phyloP scores from a whole-genome alignment of 2,797 vertebrate species.

The Phoebastria nigripes region DNA sequence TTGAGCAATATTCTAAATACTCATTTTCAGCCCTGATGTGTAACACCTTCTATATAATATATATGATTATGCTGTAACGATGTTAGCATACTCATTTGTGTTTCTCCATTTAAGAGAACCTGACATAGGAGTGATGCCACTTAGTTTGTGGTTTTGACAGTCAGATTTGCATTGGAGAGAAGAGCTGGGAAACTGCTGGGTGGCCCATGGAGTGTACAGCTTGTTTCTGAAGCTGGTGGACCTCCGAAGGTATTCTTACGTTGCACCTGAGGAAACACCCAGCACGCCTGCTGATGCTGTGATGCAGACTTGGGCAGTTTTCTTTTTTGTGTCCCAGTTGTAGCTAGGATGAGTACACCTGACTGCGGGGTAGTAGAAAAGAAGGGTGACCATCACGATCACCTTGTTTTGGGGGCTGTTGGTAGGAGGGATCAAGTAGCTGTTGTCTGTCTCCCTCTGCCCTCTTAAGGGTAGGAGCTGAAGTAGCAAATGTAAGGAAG shows the following conservation, averaged over 20 bases:
- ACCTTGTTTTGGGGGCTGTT: neutral
- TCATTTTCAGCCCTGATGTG: neutral
- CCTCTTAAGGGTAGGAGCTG: neutral
- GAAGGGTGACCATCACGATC: neutral
- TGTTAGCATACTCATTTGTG: neutral
- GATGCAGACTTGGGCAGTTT: neutral
- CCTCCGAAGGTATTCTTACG: neutral
- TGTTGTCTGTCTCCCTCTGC: neutral
- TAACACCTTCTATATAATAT: neutral
- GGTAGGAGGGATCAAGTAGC: neutral
- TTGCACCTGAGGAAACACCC: neutral
- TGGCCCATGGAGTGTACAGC: neutral
- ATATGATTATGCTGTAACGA: neutral
- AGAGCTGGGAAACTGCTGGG: neutral
- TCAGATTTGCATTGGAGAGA: neutral
- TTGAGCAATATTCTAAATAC: neutral
- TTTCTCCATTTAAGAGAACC: neutral
- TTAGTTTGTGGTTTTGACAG: neutral
- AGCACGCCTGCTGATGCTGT: rapidly evolving
- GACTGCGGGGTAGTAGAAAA: neutral
- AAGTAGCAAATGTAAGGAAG: neutral
- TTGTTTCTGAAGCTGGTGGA: neutral
- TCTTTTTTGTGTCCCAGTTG: neutral
- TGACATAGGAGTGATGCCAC: rapidly evolving
- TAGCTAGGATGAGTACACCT: neutral